These are phyloP conservation scores for Lacanobia wlatinum DNA, from an alignment of 2,888 invertebrate genomes.

Conservation along the genomic window DNA sequence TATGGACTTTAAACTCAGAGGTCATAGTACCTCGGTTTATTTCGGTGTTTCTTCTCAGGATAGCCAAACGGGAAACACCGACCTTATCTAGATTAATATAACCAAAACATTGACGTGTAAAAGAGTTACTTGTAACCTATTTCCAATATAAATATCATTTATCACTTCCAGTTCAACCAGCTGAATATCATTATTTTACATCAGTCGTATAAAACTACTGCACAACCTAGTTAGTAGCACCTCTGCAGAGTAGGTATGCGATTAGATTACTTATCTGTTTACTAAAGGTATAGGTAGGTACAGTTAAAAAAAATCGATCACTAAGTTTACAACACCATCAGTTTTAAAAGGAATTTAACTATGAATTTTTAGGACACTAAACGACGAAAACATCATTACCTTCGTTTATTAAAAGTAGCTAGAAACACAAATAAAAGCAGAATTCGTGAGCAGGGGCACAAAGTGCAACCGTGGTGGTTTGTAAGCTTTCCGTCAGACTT, in stretches of 20 bases:
- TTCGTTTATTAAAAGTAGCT: conserved; percentile 45
- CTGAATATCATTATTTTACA: neutral
- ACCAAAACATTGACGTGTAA: too few relatives aligned
- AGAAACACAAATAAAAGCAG: conserved; percentile 44
- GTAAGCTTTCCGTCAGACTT: conserved; percentile 84
- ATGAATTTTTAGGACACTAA: conserved; percentile 29
- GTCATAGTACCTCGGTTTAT: too few relatives aligned
- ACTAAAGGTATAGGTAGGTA: neutral
- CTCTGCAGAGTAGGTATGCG: neutral
- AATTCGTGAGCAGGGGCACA: conserved; percentile 68
- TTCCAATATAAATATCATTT: too few relatives aligned
- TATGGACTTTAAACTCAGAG: too few relatives aligned
- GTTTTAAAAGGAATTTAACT: neutral
- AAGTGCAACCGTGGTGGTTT: conserved; percentile 77
- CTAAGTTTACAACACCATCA: neutral
- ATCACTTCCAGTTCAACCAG: neutral
- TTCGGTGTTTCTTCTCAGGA: too few relatives aligned
- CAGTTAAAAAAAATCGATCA: neutral
- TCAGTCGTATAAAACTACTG: neutral
- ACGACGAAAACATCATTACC: conserved; percentile 3
- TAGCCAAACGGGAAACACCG: too few relatives aligned
- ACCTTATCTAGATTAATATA: too few relatives aligned
- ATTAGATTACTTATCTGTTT: neutral
- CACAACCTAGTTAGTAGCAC: neutral
- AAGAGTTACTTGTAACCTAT: too few relatives aligned